Evolutionary conservation across 2,888 invertebrate species (phyloP), one percentile per base, ranked within the genome.

Genomic region (Scaptomyza tumidula): DNA sequence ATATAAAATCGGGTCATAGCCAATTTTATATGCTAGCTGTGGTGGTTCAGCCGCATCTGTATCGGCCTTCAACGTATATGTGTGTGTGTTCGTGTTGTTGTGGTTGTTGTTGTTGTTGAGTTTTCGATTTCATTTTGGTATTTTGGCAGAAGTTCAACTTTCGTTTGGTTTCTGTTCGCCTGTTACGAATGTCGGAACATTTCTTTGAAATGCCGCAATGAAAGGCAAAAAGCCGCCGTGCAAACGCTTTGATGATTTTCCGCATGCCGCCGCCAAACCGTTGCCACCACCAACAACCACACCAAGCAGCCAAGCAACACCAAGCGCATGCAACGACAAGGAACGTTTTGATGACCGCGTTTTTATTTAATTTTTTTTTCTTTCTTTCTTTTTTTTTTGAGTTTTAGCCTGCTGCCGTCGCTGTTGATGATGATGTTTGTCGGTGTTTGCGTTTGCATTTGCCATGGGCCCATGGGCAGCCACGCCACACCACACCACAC

Each of bases 131-230:
- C 80, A 64, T 80, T 80, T 80, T 61, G 59, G 69, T 82, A 63
- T 83, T 83, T 83, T 83, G 83, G 83, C 83, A 83, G 74, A 85
- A 72, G 59, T 77, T 74, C 75, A 76, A 72, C 86, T 79, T 72
- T 69, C 71, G 75, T 76, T 55, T 55, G 50, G 24, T 73, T 86
- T 46, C 82, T 89, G 89, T 62, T 72, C 86, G 86, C 89, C 89
- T 87, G 86, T 58, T 89, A 67, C 59, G 55, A 80, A 82, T 82
- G 88, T 89, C 89, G 89, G 89, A 87, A 90, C 89, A 82, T 89
- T 86, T 87, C 84, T 88, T 88, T 89, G 89, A 88, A 80, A 80
- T 87, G 84, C 79, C 84, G 86, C 64, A 78, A 80, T 73, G 80
- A 80, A 83, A 86, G 80, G 80, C 77, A 86, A 82, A 82, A 80